Evolutionary conservation across 1,140 invertebrate genomes (phyloP), one percentile per base, ranked within the genome.

Genomic region (Eulimnadia texana): DNA sequence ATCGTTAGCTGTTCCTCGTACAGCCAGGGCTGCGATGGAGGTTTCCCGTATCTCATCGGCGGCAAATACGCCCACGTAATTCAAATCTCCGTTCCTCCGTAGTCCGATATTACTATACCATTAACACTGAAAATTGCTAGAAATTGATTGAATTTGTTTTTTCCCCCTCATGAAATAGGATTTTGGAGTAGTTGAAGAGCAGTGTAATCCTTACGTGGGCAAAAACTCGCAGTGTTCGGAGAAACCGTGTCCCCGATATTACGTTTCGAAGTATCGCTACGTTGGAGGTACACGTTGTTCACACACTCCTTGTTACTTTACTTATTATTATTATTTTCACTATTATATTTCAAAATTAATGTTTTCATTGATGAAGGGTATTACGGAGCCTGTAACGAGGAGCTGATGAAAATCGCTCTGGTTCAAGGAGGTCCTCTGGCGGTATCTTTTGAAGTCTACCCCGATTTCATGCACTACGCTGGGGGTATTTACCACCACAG

Each of bases 21-120:
- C 62, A 72, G 74, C 27, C 76, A 78, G 61, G 70, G 77, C 3
- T 80, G 79, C 68, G 70, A 69, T 2, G 79, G 79, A 20, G 79
- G 79, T 1, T 79, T 79, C 64, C 72, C 76, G 1, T 80, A 78
- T 64, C 71, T 80, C 49, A 74, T 79, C 65, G 76, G 70, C 58
- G 78, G 78, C 6, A 70, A 71, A 60, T 73, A 74, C 64, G 69
- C 64, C 3, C 62, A 64, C 29, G 67, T 66, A 56, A 54, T 53
- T 23, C n/a, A 61, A n/a, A 2, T 53, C 25, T 23, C 16, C n/a
- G 13, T 13, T n/a, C n/a, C n/a, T n/a, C n/a, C n/a, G n/a, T n/a
- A n/a, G n/a, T n/a, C n/a, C n/a, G n/a, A n/a, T n/a, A n/a, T n/a
- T n/a, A n/a, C n/a, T n/a, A n/a, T n/a, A n/a, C n/a, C n/a, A n/a